Evolutionary conservation across 2,113 vertebrate species (phyloP), one percentile per base, ranked within the genome.

Genomic region (Megatriorchis doriae): DNA sequence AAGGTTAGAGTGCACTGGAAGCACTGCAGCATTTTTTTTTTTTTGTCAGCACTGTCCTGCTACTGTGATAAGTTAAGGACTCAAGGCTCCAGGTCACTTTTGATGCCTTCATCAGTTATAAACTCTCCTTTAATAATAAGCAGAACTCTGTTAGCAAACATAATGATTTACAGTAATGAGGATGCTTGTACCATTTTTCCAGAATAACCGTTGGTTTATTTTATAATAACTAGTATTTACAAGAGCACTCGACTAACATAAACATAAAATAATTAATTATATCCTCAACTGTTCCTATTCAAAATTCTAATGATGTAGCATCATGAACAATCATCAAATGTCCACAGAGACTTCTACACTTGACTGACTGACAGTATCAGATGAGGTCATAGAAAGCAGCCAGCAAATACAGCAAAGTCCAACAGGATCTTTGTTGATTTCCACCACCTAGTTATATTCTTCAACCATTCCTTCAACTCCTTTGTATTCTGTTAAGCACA

Each of bases 101-200:
- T 90, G 65, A 93, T 81, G 22, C 71, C 73, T 81, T 77, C 79
- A 78, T 85, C 81, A 85, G 88, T 89, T 93, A 93, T 82, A 97
- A 96, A 96, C 94, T 86, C 42, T 77, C 89, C 78, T 80, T 80
- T 94, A 88, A 90, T 75, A 93, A 90, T 91, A 95, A 84, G 70
- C 93, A 96, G 87, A 96, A 90, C 42, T 74, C 81, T 67, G 73
- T 86, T 88, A 93, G 91, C 71, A 96, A 96, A 88, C 29, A 34
- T 55, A 93, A 81, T 95, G 87, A 96, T 95, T 94, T 93, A 94
- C 78, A 81, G 56, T 93, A 97, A 95, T 88, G 65, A 94, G 56
- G 38, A 93, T 83, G 59, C 23, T 61, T 75, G 52, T 52, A 88
- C 45, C 52, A 65, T 93, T 94, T 94, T 94, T 95, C 79, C 67